A percentile compares a stretch with the other conserved stretches of the same genome.
Conservation (phyloP, 2,113 vertebrate genomes). For the Oriolus oriolus region DNA sequence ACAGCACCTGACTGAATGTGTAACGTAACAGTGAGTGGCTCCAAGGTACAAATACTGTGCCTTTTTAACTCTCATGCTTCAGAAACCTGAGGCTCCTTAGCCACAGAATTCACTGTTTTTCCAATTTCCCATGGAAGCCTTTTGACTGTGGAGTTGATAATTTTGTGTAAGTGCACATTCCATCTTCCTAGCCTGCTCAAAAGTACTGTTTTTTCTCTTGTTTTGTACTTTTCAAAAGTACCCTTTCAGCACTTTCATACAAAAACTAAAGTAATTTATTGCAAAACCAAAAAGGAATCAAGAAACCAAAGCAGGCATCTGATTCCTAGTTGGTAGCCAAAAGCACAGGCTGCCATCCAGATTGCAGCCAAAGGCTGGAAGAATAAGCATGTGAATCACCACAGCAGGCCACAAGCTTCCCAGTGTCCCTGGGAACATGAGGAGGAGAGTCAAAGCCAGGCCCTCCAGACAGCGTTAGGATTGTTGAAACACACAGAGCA, state of each 20-base stretch:
- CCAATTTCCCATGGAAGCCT: not conserved
- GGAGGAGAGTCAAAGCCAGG: not conserved
- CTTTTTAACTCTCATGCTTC: not conserved
- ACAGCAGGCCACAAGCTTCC: not conserved
- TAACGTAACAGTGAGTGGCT: not conserved
- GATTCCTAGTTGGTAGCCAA: not conserved
- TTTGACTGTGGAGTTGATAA: not conserved
- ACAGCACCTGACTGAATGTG: not conserved
- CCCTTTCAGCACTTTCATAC: not conserved
- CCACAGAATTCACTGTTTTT: not conserved
- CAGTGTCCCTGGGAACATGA: not conserved
- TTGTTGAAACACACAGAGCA: not conserved
- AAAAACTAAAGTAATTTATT: not conserved
- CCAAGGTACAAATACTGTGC: not conserved
- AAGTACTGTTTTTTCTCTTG: not conserved
- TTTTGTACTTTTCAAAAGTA: not conserved
- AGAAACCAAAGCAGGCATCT: not conserved
- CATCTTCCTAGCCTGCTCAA: not conserved
- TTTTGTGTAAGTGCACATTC: not conserved
- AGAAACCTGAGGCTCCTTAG: not conserved
- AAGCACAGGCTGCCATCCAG: not conserved
- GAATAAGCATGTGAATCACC: not conserved
- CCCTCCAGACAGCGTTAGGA: not conserved
- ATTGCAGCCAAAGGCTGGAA: not conserved
- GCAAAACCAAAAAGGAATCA: not conserved